Evolutionary conservation across 2,888 invertebrate species (phyloP).

Genomic region (Slavum lentiscoides): DNA sequence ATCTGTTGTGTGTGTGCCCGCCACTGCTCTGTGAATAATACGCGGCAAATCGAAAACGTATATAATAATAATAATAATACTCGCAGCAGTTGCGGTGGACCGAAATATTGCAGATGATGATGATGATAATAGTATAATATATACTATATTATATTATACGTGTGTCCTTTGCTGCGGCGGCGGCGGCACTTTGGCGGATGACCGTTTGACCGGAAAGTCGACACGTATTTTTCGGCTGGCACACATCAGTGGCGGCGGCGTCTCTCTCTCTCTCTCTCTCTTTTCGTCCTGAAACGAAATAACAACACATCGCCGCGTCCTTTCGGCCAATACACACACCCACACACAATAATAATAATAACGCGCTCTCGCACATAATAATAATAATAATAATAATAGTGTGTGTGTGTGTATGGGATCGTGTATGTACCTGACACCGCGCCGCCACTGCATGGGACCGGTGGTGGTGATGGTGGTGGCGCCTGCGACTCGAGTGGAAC

Average conservation of each 20-base stretch:
- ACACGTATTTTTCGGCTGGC: conserved; percentile 20
- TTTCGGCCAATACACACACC: neutral
- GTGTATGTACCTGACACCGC: conserved; percentile 29
- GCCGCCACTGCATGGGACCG: conserved; percentile 13
- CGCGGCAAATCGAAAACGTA: too few relatives aligned
- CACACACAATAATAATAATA: too few relatives aligned
- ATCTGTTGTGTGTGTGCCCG: too few relatives aligned
- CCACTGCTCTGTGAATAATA: too few relatives aligned
- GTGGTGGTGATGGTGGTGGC: conserved; percentile 30
- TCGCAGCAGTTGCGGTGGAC: conserved; percentile 15
- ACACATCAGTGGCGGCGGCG: conserved; percentile 21
- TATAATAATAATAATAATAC: too few relatives aligned
- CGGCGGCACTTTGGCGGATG: conserved; percentile 44
- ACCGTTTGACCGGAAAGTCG: conserved; percentile 54
- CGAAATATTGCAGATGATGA: conserved; percentile 3
- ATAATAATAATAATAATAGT: too few relatives aligned
- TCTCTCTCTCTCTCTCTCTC: conserved; percentile 1
- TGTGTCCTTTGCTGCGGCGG: conserved; percentile 28
- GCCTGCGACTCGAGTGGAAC: conserved; percentile 35
- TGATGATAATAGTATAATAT: neutral
- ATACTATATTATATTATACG: neutral
- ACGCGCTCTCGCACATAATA: too few relatives aligned
- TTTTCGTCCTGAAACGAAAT: too few relatives aligned
- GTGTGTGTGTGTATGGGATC: neutral
- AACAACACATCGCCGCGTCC: conserved; percentile 1